phyloP scores from a whole-genome alignment of 2,888 invertebrate species.

The Polia nebulosa region DNA sequence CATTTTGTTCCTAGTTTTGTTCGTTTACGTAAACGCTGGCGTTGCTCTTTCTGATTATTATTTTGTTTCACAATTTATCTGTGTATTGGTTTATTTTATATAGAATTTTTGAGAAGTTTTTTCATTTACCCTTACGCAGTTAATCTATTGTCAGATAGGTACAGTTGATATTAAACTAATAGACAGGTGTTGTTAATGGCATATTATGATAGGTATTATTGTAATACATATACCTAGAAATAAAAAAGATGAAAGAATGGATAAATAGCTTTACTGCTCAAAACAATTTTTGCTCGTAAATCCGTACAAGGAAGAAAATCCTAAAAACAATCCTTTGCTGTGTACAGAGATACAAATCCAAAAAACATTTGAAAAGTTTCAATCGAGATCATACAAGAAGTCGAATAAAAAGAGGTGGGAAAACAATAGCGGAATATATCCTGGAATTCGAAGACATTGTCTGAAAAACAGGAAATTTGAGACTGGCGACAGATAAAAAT shows the following conservation, averaged over 20 bases:
- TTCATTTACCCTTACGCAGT: neutral
- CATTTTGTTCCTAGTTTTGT: conserved; percentile 63
- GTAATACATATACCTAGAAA: neutral
- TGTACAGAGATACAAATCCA: conserved; percentile 14
- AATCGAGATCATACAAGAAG: conserved; percentile 32
- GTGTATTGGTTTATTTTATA: conserved; percentile 2
- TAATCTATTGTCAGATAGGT: too few relatives aligned
- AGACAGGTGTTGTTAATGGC: too few relatives aligned
- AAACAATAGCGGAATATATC: conserved; percentile 56
- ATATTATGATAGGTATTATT: neutral
- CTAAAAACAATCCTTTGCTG: conserved; percentile 10
- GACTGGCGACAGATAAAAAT: conserved; percentile 48
- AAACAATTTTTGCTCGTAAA: neutral
- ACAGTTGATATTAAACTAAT: too few relatives aligned
- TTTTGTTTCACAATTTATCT: conserved; percentile 50
- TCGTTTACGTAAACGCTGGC: conserved; percentile 72
- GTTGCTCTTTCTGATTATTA: conserved; percentile 66
- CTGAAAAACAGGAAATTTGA: conserved; percentile 60
- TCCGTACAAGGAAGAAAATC: neutral
- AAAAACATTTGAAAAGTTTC: conserved; percentile 54
- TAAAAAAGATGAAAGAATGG: neutral
- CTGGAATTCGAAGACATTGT: conserved; percentile 44
- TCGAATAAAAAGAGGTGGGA: conserved; percentile 52
- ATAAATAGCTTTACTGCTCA: neutral
- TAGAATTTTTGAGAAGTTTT: neutral